These are phyloP conservation scores for Microctonus aethiopoides DNA, from an alignment of 2,888 invertebrate genomes.

Conservation along the genomic window DNA sequence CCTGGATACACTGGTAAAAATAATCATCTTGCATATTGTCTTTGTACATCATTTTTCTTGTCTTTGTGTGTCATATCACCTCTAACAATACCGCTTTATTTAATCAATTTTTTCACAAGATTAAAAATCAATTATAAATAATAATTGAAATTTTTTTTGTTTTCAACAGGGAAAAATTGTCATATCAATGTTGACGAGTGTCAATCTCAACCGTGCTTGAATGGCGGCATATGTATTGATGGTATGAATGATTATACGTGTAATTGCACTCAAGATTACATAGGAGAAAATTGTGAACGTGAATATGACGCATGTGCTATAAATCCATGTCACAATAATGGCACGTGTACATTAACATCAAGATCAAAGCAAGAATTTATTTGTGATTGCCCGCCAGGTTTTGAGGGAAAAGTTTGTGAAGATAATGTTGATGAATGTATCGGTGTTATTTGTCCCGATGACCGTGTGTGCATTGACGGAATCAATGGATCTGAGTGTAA, in stretches of 20 bases:
- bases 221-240: conserved; percentile 71
- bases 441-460: conserved; percentile 69
- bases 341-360: conserved; percentile 69
- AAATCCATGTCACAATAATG: conserved; percentile 75
- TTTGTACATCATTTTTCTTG: conserved; percentile 30
- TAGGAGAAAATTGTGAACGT: conserved; percentile 71
- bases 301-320: conserved; percentile 71
- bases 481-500: conserved; percentile 72
- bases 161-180: conserved; percentile 69
- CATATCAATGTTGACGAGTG: conserved; percentile 70
- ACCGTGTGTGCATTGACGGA: conserved; percentile 71
- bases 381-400: conserved; percentile 77
- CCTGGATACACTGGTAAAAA: conserved; percentile 71
- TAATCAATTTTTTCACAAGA: background rate
- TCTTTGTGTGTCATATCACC: conserved; percentile 8
- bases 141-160: too few species aligned
- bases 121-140: background rate
- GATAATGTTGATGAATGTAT: conserved; percentile 75
- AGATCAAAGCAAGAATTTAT: conserved; percentile 68
- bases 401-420: conserved; percentile 76
- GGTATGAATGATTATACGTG: conserved; percentile 70
- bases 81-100: background rate
- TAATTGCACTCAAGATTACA: conserved; percentile 71
- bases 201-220: conserved; percentile 68
- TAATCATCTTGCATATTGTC: conserved; percentile 19